These are phyloP conservation scores for Amorpha juglandis DNA, from an alignment of 2,888 invertebrate species.

Conservation along the genomic window DNA sequence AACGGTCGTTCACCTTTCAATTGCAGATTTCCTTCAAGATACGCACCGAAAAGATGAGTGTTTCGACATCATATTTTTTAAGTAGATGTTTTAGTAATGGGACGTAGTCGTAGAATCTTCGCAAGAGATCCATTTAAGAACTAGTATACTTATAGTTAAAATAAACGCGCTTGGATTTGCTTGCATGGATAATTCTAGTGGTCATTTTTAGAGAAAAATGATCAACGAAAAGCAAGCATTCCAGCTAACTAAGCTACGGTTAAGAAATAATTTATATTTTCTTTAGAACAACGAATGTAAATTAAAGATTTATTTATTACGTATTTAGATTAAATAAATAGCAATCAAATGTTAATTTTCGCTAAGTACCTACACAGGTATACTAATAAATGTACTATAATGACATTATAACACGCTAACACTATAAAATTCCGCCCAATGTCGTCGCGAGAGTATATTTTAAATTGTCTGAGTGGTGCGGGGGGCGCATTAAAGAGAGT, in stretches of 20 bases:
- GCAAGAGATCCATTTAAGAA: neutral
- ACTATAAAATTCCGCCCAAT: slow-evolving; percentile 1
- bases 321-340: too few species aligned
- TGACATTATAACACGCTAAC: neutral
- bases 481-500: slow-evolving; percentile 49
- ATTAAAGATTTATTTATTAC: too few species aligned
- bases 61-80: slow-evolving; percentile 19
- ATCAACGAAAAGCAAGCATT: neutral
- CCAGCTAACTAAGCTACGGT: neutral
- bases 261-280: too few species aligned
- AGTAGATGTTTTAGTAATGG: slow-evolving; percentile 14
- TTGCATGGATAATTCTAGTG: neutral
- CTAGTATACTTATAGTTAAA: neutral
- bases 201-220: neutral
- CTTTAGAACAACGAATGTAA: too few species aligned
- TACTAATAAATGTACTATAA: neutral
- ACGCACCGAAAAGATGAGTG: slow-evolving; percentile 10
- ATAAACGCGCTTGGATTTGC: neutral
- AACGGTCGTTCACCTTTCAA: slow-evolving; percentile 40
- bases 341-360: too few species aligned
- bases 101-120: neutral
- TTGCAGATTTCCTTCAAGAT: slow-evolving; percentile 21
- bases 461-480: slow-evolving; percentile 44
- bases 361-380: too few species aligned
- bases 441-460: slow-evolving; percentile 33